Conservation (phyloP, 2,888 invertebrate genomes). For the Drosophila pseudotalamancana region DNA sequence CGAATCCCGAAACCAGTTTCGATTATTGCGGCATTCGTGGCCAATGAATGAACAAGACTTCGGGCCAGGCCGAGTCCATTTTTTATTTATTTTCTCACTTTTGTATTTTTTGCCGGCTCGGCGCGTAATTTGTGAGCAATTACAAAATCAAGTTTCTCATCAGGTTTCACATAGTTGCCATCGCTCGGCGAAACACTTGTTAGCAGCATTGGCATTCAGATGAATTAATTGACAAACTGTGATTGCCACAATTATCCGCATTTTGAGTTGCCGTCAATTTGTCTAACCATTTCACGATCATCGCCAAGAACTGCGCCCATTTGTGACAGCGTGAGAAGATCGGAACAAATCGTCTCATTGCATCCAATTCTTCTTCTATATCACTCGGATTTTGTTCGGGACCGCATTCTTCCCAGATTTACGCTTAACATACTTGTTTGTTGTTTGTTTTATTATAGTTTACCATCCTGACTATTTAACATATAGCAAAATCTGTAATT, state of each 20-base stretch:
- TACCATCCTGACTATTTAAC: too few species aligned
- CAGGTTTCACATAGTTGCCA: slow-evolving; percentile 45
- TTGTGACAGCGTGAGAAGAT: slow-evolving; percentile 28
- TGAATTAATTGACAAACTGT: slow-evolving; percentile 56
- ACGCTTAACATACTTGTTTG: too few species aligned
- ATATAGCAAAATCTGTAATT: too few species aligned
- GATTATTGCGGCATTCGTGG: slow-evolving; percentile 9
- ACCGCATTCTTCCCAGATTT: background rate
- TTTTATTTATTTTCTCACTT: background rate
- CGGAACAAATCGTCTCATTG: background rate
- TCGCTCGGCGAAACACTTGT: slow-evolving; percentile 49
- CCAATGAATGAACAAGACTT: slow-evolving; percentile 40
- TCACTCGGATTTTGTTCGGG: too few species aligned
- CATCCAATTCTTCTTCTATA: background rate
- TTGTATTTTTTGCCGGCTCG: slow-evolving; percentile 17
- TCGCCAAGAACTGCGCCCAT: slow-evolving; percentile 15
- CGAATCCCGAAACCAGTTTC: slow-evolving; percentile 25
- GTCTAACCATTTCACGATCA: slow-evolving; percentile 52
- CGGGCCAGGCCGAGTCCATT: slow-evolving; percentile 10
- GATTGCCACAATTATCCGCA: slow-evolving; percentile 65
- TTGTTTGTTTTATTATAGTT: background rate
- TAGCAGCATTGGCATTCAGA: slow-evolving; percentile 49
- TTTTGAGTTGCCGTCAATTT: slow-evolving; percentile 59
- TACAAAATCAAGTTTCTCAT: slow-evolving; percentile 63
- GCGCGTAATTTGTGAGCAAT: slow-evolving; percentile 61